Percentiles rank a stretch among this genome's conserved stretches.
Evolutionary conservation across 2,888 invertebrate genomes (phyloP).

Genomic region (Euclidia mi): DNA sequence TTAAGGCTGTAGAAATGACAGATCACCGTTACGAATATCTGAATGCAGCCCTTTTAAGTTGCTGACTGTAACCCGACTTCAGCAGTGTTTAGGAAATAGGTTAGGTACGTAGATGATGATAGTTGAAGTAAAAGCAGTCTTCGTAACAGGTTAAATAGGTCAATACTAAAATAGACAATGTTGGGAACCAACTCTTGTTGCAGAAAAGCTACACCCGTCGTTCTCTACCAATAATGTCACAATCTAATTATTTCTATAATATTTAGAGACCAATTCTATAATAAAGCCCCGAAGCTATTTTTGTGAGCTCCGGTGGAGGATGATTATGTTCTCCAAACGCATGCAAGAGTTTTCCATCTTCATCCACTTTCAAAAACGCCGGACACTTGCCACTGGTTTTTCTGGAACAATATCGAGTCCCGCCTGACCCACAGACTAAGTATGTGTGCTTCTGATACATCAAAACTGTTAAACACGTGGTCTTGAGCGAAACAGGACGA

Average conservation of each 20-base stretch:
- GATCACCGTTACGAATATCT: no score
- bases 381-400: constrained; percentile 18
- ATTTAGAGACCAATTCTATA: constrained; percentile 25
- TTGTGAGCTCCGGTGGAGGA: constrained; percentile 29
- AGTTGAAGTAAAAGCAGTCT: no score
- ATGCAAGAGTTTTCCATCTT: constrained; percentile 16
- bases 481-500: constrained; percentile 18
- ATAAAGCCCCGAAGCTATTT: constrained; percentile 25
- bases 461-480: constrained; percentile 27
- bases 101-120: no score
- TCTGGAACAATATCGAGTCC: constrained; percentile 21
- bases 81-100: no score
- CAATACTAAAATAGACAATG: no score
- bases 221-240: no score
- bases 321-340: constrained; percentile 37
- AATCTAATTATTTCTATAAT: neutral
- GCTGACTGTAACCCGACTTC: no score
- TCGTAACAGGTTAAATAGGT: no score
- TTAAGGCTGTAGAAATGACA: no score
- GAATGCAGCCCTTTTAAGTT: no score
- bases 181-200: no score
- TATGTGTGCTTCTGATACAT: constrained; percentile 30
- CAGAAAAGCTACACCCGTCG: no score
- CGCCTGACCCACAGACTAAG: constrained; percentile 16
- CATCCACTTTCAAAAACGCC: constrained; percentile 19